These are phyloP conservation scores for Merodon equestris DNA, from an alignment of 2,888 invertebrate species.

Conservation along the genomic window DNA sequence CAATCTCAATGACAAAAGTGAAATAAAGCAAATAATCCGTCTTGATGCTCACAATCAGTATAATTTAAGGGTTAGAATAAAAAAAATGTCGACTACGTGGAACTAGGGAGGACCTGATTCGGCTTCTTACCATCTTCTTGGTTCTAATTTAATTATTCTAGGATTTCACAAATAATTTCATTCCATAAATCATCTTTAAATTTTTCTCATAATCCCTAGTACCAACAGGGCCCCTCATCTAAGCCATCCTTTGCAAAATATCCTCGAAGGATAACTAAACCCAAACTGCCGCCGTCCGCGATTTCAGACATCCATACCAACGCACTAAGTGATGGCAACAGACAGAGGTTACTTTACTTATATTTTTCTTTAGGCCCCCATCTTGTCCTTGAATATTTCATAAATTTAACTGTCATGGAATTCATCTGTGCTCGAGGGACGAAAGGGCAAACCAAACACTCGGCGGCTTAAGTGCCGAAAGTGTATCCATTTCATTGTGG, in stretches of 20 bases:
- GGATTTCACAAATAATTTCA: slow-evolving; percentile 24
- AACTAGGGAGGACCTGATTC: no score
- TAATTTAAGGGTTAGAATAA: no score
- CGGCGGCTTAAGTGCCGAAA: slow-evolving; percentile 27
- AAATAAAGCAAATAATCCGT: no score
- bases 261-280: slow-evolving; percentile 7
- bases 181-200: slow-evolving; percentile 48
- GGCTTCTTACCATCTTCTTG: no score
- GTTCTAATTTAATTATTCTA: slow-evolving; percentile 27
- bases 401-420: slow-evolving; percentile 32
- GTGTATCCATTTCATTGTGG: slow-evolving; percentile 45
- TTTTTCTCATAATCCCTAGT: slow-evolving; percentile 23
- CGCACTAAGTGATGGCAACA: background rate
- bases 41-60: no score
- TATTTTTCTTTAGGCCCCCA: background rate
- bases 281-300: slow-evolving; percentile 9
- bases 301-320: background rate
- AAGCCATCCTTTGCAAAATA: slow-evolving; percentile 8
- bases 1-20: no score
- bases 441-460: slow-evolving; percentile 10
- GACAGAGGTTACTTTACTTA: slow-evolving; percentile 13
- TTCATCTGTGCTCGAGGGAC: slow-evolving; percentile 27
- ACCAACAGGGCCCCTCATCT: slow-evolving; percentile 6
- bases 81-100: no score
- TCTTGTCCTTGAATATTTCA: slow-evolving; percentile 45